Evolutionary conservation across 2,888 invertebrate genomes (phyloP), one percentile per base, ranked within the genome.

Genomic region (Nomada flava): DNA sequence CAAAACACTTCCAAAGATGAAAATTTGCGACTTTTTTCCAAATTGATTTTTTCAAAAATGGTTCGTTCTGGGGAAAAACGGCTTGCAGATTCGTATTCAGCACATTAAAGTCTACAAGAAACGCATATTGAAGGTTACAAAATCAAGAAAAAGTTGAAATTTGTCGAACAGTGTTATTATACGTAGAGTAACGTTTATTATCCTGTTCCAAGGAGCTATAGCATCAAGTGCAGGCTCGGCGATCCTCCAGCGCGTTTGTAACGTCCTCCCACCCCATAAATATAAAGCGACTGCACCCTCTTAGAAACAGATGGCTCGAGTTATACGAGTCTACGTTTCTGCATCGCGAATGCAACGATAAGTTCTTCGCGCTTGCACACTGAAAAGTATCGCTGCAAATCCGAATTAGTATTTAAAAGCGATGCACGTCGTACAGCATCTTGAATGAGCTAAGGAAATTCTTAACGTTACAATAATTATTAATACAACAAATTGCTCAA

Each of bases 261-360:
- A 72, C 72, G 42, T 47, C 29, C 52, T 59, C 65, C 71, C 15
- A 42, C 9, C 44, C 65, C 77, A 65, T 77, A 77, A 77, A 77
- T 73, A 77, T 73, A 72, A 64, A 73, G 72, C 52, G 59, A 59
- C 64, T 23, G 29, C 26, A 53, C 59, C 23, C 47, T 26, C 65
- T 20, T 53, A 63, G 75, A 64, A 70, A 76, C 79, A 69, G 77
- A 73, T 77, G 77, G 73, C 29, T 44, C 63, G 55, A 63, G 52
- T 74, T 72, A 72, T 72, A 69, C 59, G 44, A 18, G 42, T 15
- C 60, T n/a, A 60, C 23, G 64, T 23, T 57, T 71, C 65, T 44
- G 20, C 44, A 52, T 47, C 44, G 60, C n/a, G 26, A 26, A 18
- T 44, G 42, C 29, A 59, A 26, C 57, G 59, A n/a, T 62, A 26